Base-by-base conservation (phyloP, 2,113 vertebrate genomes). In the Indicator maculatus region DNA sequence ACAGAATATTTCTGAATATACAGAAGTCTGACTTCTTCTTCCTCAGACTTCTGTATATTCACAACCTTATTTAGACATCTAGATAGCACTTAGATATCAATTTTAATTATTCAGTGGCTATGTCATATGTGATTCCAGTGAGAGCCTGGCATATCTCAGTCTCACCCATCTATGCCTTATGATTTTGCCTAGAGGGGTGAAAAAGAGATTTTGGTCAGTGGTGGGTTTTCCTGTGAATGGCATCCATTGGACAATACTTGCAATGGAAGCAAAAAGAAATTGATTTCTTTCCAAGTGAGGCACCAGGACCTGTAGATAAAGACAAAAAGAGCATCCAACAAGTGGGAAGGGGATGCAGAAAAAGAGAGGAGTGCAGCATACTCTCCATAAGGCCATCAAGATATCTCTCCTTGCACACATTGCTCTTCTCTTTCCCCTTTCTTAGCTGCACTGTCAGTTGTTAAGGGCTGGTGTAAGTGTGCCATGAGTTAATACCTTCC, bases 301-400 rank as follows among this genome's bases (percentile, higher is more conserved):
- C 6, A 58, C 5, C 26, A 58, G 59, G 81, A 83, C 6, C 44
- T 60, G 21, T 17, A 52, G 58, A 24, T 18, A 28, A 75, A 41
- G 58, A 72, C 19, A 60, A 86, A 50, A 0, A 50, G 13, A 11
- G 23, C 50, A 84, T 56, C 38, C 11, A 82, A 38, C 7, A 33
- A 38, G 20, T 14, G 50, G 26, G 17, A n/a, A 71, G 12, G 11
- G 9, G 26, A 53, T 53, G 59, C 16, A 14, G 31, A 11, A 52
- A 59, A 47, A 63, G 0, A 11, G 45, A 70, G 31, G 80, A 76
- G 41, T 23, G 63, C 52, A 70, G 19, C 14, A 19, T 4, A 8
- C 12, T 26, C 27, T 18, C 19, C 31, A 15, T 11, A 52, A 78
- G 4, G 27, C 1, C 0, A 2, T 36, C 53, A 23, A 4, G 31